These are phyloP conservation scores for Pharmacophagus antenor DNA, from an alignment of 2,888 invertebrate species.

Conservation along the genomic window DNA sequence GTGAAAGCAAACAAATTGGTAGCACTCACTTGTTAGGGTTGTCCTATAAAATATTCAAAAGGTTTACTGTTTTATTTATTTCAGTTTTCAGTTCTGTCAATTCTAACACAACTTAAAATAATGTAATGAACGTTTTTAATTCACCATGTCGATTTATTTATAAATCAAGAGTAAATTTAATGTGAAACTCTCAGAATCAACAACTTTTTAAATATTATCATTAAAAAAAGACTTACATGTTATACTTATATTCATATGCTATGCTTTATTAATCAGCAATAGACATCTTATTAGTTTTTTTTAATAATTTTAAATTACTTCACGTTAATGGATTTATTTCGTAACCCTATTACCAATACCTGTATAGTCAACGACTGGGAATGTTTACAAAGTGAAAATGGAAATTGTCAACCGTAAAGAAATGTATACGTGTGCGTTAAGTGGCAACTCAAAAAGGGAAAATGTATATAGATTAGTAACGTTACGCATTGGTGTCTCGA, in stretches of 20 bases:
- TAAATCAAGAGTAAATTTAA: background rate
- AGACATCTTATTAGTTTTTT: too few relatives aligned
- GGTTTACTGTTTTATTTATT: background rate
- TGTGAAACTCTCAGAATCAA: background rate
- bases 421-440: conserved; percentile 9
- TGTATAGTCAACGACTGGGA: conserved; percentile 27
- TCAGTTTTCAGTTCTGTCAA: too few relatives aligned
- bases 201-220: too few relatives aligned
- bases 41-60: background rate
- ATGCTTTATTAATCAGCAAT: too few relatives aligned
- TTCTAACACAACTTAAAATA: too few relatives aligned
- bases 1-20: conserved; percentile 70
- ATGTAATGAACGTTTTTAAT: too few relatives aligned
- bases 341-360: conserved; percentile 4
- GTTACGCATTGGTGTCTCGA: too few relatives aligned
- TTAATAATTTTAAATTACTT: background rate
- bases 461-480: background rate
- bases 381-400: conserved; percentile 39
- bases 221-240: too few relatives aligned
- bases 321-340: background rate
- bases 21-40: background rate
- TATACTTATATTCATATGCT: too few relatives aligned
- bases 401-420: conserved; percentile 25
- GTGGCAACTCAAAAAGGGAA: background rate
- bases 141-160: background rate